Base-by-base conservation (phyloP, 2,113 vertebrate species). In the Toxostoma redivivum region DNA sequence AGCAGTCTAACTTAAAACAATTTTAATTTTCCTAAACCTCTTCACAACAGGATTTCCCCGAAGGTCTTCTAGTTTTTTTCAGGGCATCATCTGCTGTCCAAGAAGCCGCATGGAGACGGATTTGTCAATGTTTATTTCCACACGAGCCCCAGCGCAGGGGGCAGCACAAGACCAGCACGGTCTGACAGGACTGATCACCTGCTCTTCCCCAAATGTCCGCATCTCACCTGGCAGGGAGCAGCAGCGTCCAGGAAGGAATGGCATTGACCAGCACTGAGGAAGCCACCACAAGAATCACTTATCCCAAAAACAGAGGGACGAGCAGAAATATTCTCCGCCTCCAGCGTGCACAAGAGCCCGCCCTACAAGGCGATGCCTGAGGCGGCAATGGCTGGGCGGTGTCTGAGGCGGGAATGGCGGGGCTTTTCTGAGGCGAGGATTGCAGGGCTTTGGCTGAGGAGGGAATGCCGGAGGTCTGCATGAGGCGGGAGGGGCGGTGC, bases 271-370 rank as follows among this genome's bases (percentile, higher is more conserved):
- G 25, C 48, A 10, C 64, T 3, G 30, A 7, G 13, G 14, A 11
- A 60, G 21, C 8, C 44, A 9, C 23, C 27, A 1, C 24, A 12
- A 7, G 21, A 23, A 7, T 0, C 8, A 0, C 33, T 19, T 9
- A 31, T 18, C 20, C 35, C 31, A 4, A 0, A 9, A 4, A 11
- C 16, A 9, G 17, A 57, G 4, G 21, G 5, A 33, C 8, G 23
- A 50, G 33, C 10, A 2, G 14, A 7, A 25, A 15, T 0, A 35
- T 3, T 5, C 25, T 8, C 31, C n/a, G 0, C 0, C 1, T 8
- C 15, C 64, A 5, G 0, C 2, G 1, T 2, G 15, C 33, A 4
- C 64, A 31, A 0, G 5, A 40, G 5, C 9, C 15, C 10, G 6
- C 23, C 27, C 37, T 5, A 23, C 45, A 9, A 5, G 33, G 8